Conservation (phyloP, 2,888 invertebrate species). For the Phorcus lineatus region DNA sequence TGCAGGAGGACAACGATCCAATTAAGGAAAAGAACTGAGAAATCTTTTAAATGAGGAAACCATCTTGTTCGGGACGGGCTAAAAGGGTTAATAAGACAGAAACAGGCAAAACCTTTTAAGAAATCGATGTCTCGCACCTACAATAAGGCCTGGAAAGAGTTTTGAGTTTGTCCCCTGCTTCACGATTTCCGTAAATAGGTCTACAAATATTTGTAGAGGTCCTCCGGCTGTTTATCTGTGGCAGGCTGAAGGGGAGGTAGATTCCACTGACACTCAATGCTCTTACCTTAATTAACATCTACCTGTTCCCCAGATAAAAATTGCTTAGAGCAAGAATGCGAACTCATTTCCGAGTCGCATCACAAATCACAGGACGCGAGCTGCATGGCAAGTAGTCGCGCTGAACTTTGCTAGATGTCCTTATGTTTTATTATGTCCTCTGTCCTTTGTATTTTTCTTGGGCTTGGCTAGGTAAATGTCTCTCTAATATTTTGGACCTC, state of each 20-base stretch:
- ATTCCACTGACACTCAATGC: neutral
- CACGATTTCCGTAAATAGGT: neutral
- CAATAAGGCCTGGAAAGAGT: neutral
- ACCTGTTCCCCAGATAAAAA: neutral
- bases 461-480: too few relatives aligned
- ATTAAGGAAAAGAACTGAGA: neutral
- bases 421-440: too few relatives aligned
- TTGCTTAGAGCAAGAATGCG: neutral
- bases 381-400: too few relatives aligned
- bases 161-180: neutral
- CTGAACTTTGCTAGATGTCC: too few relatives aligned
- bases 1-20: neutral
- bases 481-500: too few relatives aligned
- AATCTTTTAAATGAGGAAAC: neutral
- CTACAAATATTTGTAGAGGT: neutral
- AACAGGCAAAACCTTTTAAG: constrained; percentile 17
- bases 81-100: neutral
- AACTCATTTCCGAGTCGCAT: neutral
- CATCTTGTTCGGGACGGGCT: neutral
- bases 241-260: neutral
- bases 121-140: constrained; percentile 15
- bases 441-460: too few relatives aligned
- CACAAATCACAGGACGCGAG: neutral
- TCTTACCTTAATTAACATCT: constrained; percentile 4
- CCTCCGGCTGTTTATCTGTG: neutral